Evolutionary conservation across 2,888 invertebrate genomes (phyloP).

Genomic region (Endotricha flammealis): DNA sequence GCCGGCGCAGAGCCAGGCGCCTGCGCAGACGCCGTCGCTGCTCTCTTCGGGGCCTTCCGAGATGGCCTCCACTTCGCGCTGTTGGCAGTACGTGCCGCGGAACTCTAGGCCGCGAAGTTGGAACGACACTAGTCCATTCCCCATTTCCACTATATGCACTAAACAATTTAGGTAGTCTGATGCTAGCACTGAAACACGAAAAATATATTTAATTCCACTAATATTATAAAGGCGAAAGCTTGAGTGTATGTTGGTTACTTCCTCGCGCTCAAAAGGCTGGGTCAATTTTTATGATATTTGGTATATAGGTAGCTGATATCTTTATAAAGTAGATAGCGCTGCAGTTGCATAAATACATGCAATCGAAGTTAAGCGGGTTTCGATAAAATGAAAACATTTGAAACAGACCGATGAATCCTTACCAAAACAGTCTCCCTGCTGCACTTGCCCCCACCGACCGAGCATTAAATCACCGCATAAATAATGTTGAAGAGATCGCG

Average conservation of each 20-base stretch:
- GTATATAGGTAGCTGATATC: too few species aligned
- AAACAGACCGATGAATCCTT: too few species aligned
- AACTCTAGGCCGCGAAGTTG: conserved; percentile 98
- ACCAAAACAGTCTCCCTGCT: conserved; percentile 97
- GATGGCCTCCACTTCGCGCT: conserved; percentile 98
- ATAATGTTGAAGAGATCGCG: conserved; percentile 96
- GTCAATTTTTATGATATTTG: too few species aligned
- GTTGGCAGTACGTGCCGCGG: conserved; percentile 99
- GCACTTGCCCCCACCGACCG: conserved; percentile 97
- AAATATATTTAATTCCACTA: not conserved
- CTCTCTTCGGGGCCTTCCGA: conserved; percentile 98
- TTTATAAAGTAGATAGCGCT: too few species aligned
- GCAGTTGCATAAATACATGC: too few species aligned
- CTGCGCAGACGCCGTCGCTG: conserved; percentile 70
- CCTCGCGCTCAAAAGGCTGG: too few species aligned
- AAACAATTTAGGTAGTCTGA: conserved; percentile 99
- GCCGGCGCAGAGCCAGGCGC: conserved; percentile 28
- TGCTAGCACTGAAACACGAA: conserved; percentile 85
- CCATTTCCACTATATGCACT: conserved; percentile 98
- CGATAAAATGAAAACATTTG: too few species aligned
- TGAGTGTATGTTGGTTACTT: too few species aligned
- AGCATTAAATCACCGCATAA: conserved; percentile 94
- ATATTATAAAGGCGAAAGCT: too few species aligned
- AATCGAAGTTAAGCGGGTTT: too few species aligned
- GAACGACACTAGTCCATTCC: conserved; percentile 98